These are phyloP conservation scores for Dinocampus coccinellae DNA, from an alignment of 2,888 invertebrate genomes.

Conservation along the genomic window DNA sequence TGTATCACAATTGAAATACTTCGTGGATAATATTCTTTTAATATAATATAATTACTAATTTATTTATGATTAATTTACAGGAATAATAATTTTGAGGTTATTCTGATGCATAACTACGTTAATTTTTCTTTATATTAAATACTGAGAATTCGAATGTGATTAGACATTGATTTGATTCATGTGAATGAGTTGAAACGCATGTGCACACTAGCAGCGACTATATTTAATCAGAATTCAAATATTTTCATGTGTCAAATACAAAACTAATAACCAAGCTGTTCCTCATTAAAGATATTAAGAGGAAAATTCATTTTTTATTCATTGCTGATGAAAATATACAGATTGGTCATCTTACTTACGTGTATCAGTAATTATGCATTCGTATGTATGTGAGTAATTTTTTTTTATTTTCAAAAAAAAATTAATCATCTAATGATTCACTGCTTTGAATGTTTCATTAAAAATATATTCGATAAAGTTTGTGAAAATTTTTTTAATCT, in stretches of 20 bases:
- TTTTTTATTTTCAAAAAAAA: too few relatives aligned
- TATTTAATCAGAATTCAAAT: background rate
- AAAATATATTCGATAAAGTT: too few relatives aligned
- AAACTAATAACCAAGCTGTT: too few relatives aligned
- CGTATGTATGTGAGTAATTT: background rate
- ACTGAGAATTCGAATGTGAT: background rate
- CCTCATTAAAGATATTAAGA: too few relatives aligned
- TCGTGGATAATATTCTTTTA: background rate
- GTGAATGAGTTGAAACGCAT: background rate
- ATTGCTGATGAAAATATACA: conserved; percentile 60
- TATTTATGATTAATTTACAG: too few relatives aligned
- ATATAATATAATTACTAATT: background rate
- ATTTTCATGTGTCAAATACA: too few relatives aligned
- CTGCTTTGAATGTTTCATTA: too few relatives aligned
- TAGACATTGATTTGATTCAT: background rate
- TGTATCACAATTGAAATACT: background rate
- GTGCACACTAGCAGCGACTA: background rate
- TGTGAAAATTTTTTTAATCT: too few relatives aligned
- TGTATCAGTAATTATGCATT: background rate
- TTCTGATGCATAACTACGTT: background rate
- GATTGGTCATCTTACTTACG: conserved; percentile 41
- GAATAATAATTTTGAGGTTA: background rate
- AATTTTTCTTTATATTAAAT: background rate
- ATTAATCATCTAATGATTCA: too few relatives aligned
- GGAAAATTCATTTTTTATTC: too few relatives aligned